phyloP scores from a whole-genome alignment of 2,797 vertebrate genomes.

The Syncerus caffer region DNA sequence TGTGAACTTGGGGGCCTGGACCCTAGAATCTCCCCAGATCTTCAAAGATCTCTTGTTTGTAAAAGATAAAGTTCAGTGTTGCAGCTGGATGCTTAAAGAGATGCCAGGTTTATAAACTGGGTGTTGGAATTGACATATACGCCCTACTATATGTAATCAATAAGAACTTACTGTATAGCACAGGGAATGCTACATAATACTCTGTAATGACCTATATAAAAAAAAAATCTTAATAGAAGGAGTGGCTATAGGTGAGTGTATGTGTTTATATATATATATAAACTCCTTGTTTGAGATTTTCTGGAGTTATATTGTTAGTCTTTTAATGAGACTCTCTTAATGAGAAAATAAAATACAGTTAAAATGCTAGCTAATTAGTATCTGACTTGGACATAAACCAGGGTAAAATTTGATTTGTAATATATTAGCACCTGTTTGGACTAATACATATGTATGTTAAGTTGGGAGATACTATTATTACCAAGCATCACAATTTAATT shows the following conservation, averaged over 20 bases:
- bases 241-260: background rate
- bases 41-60: background rate
- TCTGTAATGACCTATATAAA: background rate
- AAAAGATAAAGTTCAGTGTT: background rate
- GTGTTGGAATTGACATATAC: background rate
- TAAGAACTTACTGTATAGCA: background rate
- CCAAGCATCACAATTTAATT: background rate
- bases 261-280: background rate
- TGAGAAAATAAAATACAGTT: background rate
- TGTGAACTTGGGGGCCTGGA: background rate
- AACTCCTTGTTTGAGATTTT: background rate
- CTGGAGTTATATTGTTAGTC: background rate
- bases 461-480: background rate
- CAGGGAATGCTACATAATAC: background rate
- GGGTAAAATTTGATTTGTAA: background rate
- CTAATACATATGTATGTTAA: background rate
- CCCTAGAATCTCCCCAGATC: background rate
- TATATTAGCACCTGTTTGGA: background rate
- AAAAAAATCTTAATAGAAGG: background rate
- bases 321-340: background rate
- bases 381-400: background rate
- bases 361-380: background rate
- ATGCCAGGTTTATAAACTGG: background rate
- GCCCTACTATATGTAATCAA: background rate
- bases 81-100: background rate